Evolutionary conservation across 2,797 vertebrate genomes (phyloP), one percentile per base, ranked within the genome.

Genomic region (Phalanger gymnotis): DNA sequence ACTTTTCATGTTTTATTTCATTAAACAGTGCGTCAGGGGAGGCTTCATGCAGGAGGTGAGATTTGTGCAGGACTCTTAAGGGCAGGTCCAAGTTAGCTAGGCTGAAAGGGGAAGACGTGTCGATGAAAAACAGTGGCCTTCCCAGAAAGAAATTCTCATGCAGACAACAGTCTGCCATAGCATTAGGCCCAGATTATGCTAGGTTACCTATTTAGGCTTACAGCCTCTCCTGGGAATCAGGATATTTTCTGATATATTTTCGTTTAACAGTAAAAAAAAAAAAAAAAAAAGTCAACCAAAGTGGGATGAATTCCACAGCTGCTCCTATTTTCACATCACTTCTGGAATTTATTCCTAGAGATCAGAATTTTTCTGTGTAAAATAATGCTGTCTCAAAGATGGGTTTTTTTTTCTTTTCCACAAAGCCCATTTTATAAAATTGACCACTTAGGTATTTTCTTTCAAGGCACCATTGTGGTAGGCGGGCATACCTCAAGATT

Each of bases 171-270:
- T 52, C 12, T 52, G 89, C n/a, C 31, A 4, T 92, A 11, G 53
- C 95, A 97, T 66, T 53, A 51, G 56, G 30, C 91, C 94, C 93
- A 93, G 57, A 31, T 96, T 95, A 30, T 96, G 93, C 54, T 90
- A 16, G 95, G 66, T 96, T 97, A 91, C 97, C 96, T 55, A 95
- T 97, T 94, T 96, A 95, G 97, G 91, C 93, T 93, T 73, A 92
- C 96, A 40, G 1, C 1, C 51, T 53, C 89, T 53, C 30, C 6
- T 90, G 28, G 52, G 90, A 90, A 90, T 90, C 51, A 90, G 12
- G 14, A 1, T 53, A 53, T 90, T 90, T 54, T 90, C 53, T 52
- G 90, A 90, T 52, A 34, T 54, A 52, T 90, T 30, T 90, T 90
- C 51, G 34, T 4, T 31, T 53, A 90, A 52, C 3, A 90, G 53